These are phyloP conservation scores for Dolichoris vasculosae DNA, from an alignment of 1,140 invertebrate genomes.

Conservation along the genomic window DNA sequence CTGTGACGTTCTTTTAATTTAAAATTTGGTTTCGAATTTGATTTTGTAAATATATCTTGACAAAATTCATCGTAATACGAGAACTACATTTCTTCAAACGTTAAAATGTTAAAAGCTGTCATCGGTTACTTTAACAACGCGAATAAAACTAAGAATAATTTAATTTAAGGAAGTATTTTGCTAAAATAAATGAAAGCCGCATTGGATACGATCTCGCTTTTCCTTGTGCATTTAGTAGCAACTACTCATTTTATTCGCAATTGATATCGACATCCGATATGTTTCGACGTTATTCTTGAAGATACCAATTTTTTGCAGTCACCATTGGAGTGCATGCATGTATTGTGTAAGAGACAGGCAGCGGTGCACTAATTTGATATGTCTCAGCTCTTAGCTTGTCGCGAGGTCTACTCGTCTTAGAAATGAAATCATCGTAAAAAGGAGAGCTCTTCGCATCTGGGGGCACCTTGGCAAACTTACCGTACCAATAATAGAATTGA, in stretches of 20 bases:
- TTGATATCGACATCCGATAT: not conserved
- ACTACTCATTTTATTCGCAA: not conserved
- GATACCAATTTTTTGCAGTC: not conserved
- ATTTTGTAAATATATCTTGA: not conserved
- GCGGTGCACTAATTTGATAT: constrained; percentile 18
- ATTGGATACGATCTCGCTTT: not conserved
- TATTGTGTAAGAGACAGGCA: not conserved
- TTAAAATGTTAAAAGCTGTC: too few species aligned
- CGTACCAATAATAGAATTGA: constrained; percentile 48
- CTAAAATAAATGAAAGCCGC: not conserved
- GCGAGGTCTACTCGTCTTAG: not conserved
- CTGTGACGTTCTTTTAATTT: not conserved
- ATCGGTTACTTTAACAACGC: too few species aligned
- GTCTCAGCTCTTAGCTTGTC: constrained; percentile 6
- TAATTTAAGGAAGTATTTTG: not conserved
- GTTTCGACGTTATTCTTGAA: not conserved
- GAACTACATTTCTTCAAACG: not conserved
- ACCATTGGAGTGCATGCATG: not conserved
- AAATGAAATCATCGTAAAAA: constrained; percentile 51
- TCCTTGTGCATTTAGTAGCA: not conserved
- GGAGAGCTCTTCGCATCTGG: constrained; percentile 30
- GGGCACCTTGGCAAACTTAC: constrained; percentile 32
- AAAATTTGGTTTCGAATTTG: not conserved
- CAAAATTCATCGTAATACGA: not conserved
- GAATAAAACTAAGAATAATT: too few species aligned